phyloP scores from a whole-genome alignment of 1,140 invertebrate genomes.

The Caerostris extrusa region DNA sequence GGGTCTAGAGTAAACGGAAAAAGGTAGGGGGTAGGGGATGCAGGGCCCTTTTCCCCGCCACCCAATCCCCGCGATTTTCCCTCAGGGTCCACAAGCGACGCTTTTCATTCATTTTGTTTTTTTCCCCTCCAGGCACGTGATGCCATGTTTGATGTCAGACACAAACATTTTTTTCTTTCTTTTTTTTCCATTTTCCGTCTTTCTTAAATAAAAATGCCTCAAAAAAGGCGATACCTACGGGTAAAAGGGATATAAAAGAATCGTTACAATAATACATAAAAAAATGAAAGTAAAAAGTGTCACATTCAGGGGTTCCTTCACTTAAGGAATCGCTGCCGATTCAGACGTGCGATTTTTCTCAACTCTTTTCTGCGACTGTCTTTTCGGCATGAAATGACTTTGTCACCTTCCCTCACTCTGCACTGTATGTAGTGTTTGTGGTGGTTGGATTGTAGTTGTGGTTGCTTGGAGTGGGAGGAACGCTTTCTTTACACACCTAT shows the following conservation, averaged over 20 bases:
- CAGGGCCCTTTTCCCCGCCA: background rate
- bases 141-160: constrained; percentile 4
- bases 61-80: background rate
- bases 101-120: background rate
- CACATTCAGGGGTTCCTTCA: background rate
- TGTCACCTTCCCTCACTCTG: background rate
- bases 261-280: background rate
- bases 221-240: background rate
- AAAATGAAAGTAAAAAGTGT: background rate
- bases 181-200: background rate
- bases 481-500: background rate
- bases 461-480: no score
- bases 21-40: background rate
- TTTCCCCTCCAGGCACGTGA: background rate
- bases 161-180: background rate
- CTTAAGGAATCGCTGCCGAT: background rate
- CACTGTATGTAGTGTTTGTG: no score
- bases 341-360: constrained; percentile 6
- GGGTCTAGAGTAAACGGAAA: background rate
- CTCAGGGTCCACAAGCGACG: background rate
- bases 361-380: background rate
- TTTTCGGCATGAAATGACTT: constrained; percentile 21
- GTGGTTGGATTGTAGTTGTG: no score
- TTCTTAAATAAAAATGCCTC: background rate
- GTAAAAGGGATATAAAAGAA: background rate